Base-by-base conservation (phyloP, 2,888 invertebrate species). In the Trichogramma dendrolimi region DNA sequence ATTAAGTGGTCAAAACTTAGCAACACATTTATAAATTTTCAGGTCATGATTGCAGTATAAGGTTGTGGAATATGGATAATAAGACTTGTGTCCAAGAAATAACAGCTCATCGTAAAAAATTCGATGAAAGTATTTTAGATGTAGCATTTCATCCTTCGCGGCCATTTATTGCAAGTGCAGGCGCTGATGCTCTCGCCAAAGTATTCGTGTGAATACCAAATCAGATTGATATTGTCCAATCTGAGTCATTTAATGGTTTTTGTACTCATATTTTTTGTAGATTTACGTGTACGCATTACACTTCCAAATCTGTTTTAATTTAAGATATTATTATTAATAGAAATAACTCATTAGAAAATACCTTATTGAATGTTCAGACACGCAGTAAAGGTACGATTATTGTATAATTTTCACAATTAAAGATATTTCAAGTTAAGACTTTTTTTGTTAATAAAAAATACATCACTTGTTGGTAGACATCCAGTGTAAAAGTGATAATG, bases 21-120 rank as follows among this genome's bases (percentile, higher is more conserved):
- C 7, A 50, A 11, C 10, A 50, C 10, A n/a, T 11, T 11, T 50
- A 3, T 11, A 2, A 27, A 59, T 41, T 70, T 71, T 77, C 71
- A 86, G 84, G 89, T 80, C 98, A 99, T 82, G 99, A 99, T 83
- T 96, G 96, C 83, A 98, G 98, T 73, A 93, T 99, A 80, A 89
- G 98, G 73, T 86, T 99, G 73, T 99, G 99, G 99, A 96, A 99
- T 84, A 86, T 99, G 78, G 96, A 99, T 84, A 96, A 93, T 83
- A 96, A 96, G 83, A 95, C 96, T 65, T 99, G 99, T 85, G 94
- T 99, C 73, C 99, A 99, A 82, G 99, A 99, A 83, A 98, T 99
- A 79, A 98, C 98, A 59, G 96, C 97, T 71, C 99, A 99, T 83
- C 90, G 98, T 75, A 99, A 98, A 84, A 99, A 99, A 84, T 96